Conservation (phyloP, 2,797 vertebrate genomes). For the Melanotaenia maccullochi region DNA sequence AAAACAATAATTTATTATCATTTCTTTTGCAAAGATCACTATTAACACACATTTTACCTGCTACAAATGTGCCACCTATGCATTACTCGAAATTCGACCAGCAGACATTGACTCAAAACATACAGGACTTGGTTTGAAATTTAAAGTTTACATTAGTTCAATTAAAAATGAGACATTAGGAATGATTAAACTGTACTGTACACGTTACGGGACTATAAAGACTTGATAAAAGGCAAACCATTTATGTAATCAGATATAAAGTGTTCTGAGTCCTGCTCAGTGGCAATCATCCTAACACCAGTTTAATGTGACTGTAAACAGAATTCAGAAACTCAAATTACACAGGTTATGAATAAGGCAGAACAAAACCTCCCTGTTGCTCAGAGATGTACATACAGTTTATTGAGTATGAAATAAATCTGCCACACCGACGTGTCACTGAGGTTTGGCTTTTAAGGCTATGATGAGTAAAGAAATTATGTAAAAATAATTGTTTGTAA, state of each 20-base stretch:
- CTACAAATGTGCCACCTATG: constrained; percentile 91
- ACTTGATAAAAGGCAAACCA: constrained; percentile 56
- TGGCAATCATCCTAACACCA: constrained; percentile 67
- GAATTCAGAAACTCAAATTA: constrained; percentile 46
- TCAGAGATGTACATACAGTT: constrained; percentile 45
- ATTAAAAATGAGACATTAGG: constrained; percentile 78
- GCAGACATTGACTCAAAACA: constrained; percentile 90
- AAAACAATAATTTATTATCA: constrained; percentile 95
- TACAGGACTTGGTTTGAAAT: constrained; percentile 88
- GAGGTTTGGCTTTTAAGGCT: constrained; percentile 74
- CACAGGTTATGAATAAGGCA: constrained; percentile 58
- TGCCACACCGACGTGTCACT: constrained; percentile 30
- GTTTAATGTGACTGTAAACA: constrained; percentile 44
- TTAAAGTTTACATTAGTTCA: constrained; percentile 86
- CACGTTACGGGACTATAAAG: constrained; percentile 78
- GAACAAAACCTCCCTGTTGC: constrained; percentile 39
- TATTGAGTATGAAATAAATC: constrained; percentile 36
- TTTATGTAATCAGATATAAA: constrained; percentile 29
- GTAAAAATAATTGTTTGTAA: constrained; percentile 61
- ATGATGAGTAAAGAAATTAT: constrained; percentile 61
- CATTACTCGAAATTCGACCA: constrained; percentile 88
- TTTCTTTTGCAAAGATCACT: constrained; percentile 89
- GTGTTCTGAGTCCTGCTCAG: constrained; percentile 80
- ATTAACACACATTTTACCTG: constrained; percentile 90
- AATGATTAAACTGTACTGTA: constrained; percentile 63